phyloP scores from a whole-genome alignment of 2,888 invertebrate genomes.

The Lissocephala sabroskyi region DNA sequence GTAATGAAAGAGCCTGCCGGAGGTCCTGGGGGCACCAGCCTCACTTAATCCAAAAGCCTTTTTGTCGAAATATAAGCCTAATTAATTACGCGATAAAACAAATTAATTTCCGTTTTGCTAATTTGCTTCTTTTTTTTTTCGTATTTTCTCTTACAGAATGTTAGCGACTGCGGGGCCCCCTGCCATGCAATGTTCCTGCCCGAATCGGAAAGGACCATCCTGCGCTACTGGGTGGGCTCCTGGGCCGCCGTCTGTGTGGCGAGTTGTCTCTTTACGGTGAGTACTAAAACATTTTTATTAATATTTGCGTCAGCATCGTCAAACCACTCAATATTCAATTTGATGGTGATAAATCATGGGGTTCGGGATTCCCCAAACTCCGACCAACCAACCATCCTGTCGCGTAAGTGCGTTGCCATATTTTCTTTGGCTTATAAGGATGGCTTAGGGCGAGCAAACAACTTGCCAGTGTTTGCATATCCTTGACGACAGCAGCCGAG shows the following conservation, averaged over 20 bases:
- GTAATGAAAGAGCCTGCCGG: too few relatives aligned
- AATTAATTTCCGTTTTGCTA: constrained; percentile 36
- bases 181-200: constrained; percentile 95
- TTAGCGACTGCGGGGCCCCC: constrained; percentile 88
- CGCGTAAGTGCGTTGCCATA: constrained; percentile 49
- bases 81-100: constrained; percentile 52
- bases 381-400: too few relatives aligned
- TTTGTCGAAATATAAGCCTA: constrained; percentile 16
- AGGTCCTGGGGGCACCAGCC: too few relatives aligned
- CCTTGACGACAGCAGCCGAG: constrained; percentile 7
- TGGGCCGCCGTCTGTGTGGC: constrained; percentile 93
- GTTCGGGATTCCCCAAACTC: too few relatives aligned
- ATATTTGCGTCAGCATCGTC: constrained; percentile 31
- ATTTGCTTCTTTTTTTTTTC: constrained; percentile 11
- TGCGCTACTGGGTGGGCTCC: constrained; percentile 92
- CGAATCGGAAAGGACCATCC: constrained; percentile 84
- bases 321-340: constrained; percentile 50
- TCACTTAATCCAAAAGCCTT: constrained; percentile 12
- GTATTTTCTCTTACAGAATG: constrained; percentile 61
- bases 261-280: constrained; percentile 90
- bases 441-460: constrained; percentile 36
- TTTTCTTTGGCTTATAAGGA: constrained; percentile 45
- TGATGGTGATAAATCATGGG: constrained; percentile 46
- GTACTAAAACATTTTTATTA: constrained; percentile 21
- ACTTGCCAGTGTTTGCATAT: constrained; percentile 32